Evolutionary conservation across 2,113 vertebrate genomes (phyloP).

Genomic region (Myrmecophaga tridactyla): DNA sequence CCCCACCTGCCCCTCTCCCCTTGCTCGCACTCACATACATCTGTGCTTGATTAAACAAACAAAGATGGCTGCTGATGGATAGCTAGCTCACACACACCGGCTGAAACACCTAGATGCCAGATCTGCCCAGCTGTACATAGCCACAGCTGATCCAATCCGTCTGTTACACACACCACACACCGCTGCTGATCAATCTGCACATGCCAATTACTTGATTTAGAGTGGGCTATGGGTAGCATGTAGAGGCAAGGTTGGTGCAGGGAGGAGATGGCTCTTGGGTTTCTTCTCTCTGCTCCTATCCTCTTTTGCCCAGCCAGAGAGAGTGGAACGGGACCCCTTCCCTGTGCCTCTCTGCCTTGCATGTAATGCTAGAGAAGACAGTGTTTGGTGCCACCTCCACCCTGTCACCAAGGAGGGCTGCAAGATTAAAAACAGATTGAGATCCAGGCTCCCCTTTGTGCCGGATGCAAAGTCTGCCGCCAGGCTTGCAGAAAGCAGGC

Average conservation of each 20-base stretch:
- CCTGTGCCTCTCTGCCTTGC: not conserved
- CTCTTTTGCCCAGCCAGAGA: not conserved
- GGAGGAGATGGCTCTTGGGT: not conserved
- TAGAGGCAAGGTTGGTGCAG: not conserved
- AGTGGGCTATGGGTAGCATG: not conserved
- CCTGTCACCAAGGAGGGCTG: not conserved
- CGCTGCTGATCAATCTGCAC: conserved; percentile 67
- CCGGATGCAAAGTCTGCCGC: conserved; percentile 39
- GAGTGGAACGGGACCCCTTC: not conserved
- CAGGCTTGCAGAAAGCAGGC: not conserved
- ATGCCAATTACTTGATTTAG: conserved; percentile 54
- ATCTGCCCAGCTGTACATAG: conserved; percentile 77
- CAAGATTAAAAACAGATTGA: not conserved
- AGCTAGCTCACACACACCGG: conserved; percentile 46
- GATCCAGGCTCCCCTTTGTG: not conserved
- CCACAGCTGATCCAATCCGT: conserved; percentile 68
- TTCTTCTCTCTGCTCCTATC: not conserved
- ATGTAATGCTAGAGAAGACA: not conserved
- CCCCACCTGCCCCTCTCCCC: no score
- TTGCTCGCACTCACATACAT: accelerated
- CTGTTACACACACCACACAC: conserved; percentile 66
- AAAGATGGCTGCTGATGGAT: conserved; percentile 73
- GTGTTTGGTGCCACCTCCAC: not conserved
- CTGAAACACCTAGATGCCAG: conserved; percentile 74
- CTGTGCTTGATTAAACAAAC: conserved; percentile 65